Evolutionary conservation across 92 coral and sea anemone genomes (phyloP), one percentile per base, ranked within the genome.

Genomic region (Epizoanthus rinbou): DNA sequence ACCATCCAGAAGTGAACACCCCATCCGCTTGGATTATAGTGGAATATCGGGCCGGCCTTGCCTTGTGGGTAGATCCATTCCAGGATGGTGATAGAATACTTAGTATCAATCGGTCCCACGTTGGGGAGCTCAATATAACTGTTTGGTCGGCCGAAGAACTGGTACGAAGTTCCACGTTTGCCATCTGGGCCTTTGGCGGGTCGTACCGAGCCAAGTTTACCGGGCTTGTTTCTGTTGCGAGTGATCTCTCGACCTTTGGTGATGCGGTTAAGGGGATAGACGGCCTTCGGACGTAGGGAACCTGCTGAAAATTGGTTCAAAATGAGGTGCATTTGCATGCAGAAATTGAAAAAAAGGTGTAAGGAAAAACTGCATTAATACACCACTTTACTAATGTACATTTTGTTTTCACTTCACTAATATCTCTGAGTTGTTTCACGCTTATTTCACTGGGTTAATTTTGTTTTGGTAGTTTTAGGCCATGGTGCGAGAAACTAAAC

Each of bases 101-200:
- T 93, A 3, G 93, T 85, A 76, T 92, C 97, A 59, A 92, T 43
- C 9, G 87, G 87, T 58, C 91, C 92, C 23, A 76, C 85, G 76
- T 92, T 92, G 7, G 93, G 93, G 15, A 92, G 83, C 80, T 90
- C 86, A 59, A 92, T 88, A 81, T 35, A 92, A 81, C 97, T 92
- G 79, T 90, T 82, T 15, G 93, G 88, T 45, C 86, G 89, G 23
- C 93, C 92, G 58, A 90, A 92, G 84, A 92, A 92, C 79, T 88
- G 89, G 79, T 87, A 90, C 15, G 97, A 88, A 19, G 89, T 76
- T 16, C 87, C 80, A 43, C 84, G 87, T 45, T 88, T 90, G 58
- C 93, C 89, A 83, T 92, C 92, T 16, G 97, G 97, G 7, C 97
- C 97, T 58, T 87, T 87, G 5, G 91, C 97, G 8, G 92, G 90